Evolutionary conservation across 2,888 invertebrate genomes (phyloP).

Genomic region (Lepidochrysops patricia): DNA sequence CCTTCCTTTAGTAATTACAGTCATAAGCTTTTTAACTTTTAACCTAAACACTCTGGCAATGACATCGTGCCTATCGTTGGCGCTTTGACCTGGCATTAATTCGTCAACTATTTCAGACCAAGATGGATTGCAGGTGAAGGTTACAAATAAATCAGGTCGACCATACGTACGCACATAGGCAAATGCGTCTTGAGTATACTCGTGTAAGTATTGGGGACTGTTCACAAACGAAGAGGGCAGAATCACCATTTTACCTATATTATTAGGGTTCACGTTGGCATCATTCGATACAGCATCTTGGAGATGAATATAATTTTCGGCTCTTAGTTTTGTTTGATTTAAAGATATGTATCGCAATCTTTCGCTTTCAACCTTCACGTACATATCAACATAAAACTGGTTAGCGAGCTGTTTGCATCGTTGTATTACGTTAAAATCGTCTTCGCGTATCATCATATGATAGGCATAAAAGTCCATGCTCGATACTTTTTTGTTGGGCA

Average conservation of each 20-base stretch:
- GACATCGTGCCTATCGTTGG: constrained; percentile 33
- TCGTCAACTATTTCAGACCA: constrained; percentile 20
- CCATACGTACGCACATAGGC: constrained; percentile 29
- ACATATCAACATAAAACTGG: no score
- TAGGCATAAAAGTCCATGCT: no score
- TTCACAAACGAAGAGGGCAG: constrained; percentile 32
- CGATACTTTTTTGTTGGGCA: no score
- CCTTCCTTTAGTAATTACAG: constrained; percentile 25
- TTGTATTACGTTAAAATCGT: no score
- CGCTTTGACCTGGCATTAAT: constrained; percentile 20
- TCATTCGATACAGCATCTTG: constrained; percentile 31
- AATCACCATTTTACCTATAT: constrained; percentile 29
- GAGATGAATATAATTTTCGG: constrained; percentile 23
- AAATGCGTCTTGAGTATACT: constrained; percentile 31
- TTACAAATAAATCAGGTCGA: constrained; percentile 29
- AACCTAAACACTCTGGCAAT: constrained; percentile 28
- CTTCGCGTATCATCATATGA: no score
- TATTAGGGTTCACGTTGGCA: constrained; percentile 23
- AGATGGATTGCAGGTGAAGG: constrained; percentile 19
- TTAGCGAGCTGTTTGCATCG: no score
- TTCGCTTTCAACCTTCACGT: no score
- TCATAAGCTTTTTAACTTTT: constrained; percentile 28
- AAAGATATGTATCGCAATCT: constrained; percentile 31
- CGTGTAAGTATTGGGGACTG: constrained; percentile 31
- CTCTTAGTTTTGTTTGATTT: constrained; percentile 36